Evolutionary conservation across 2,888 invertebrate species (phyloP), one percentile per base, ranked within the genome.

Genomic region (Mesorhabditis spiculigera): DNA sequence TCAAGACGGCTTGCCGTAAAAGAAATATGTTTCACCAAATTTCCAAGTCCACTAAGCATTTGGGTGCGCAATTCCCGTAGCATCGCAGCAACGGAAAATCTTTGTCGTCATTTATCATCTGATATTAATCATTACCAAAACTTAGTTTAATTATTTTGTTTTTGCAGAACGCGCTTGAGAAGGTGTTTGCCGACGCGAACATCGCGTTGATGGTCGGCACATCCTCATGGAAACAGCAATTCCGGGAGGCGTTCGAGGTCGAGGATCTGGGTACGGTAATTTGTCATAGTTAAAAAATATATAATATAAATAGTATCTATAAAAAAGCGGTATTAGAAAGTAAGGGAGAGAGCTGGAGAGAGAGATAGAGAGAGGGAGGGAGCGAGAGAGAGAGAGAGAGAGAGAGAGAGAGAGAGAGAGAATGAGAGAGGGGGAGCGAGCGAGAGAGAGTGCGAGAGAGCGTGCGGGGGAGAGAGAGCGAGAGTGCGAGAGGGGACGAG

Each of bases 211-310:
- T 96, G 68, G 89, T 90, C 42, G 89, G 97, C 72, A 95, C 97
- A 16, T 94, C 94, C 10, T 94, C 95, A 0, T 98, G 98, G 98
- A 93, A 92, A 87, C 97, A 98, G 86, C 98, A 98, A 88, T 98
- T 98, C 87, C 89, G 92, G 82, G 97, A 97, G 87, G 98, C 97
- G 50, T 89, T 97, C 77, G 94, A 94, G 61, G 94, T 97, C 68
- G 78, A 80, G 50, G 76, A 80, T 43, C 76, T 75, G 63, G 61
- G 67, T 67, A n/a, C 28, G 28, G 28, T 28, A 28, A 28, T 28
- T 28, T 28, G 28, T 1, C 28, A 28, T 28, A 28, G 28, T 28
- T 28, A 28, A 28, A 28, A 28, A 28, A 28, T 28, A 28, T 28
- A 28, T 28, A 28, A 28, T 28, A 28, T 28, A 28, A 28, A 28